A percentile compares a stretch with the other conserved stretches of the same genome.
Conservation (phyloP, 1,140 invertebrate species). For the Zaprionus capensis region DNA sequence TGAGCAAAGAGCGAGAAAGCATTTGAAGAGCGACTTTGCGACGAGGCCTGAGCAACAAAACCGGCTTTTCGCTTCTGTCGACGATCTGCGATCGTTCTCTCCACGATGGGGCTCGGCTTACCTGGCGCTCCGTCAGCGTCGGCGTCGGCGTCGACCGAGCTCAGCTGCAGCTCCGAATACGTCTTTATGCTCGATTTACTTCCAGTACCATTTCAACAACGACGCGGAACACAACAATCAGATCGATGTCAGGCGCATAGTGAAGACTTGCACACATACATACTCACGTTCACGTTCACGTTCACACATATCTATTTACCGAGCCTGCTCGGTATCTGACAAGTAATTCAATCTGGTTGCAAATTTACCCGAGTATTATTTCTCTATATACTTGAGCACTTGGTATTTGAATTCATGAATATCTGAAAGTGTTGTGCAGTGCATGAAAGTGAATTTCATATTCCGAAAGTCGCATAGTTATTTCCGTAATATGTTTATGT, state of each 20-base stretch:
- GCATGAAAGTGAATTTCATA: conserved; percentile 23
- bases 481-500: conserved; percentile 3
- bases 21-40: not conserved
- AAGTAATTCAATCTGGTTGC: conserved; percentile 32
- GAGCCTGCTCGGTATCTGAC: conserved; percentile 29
- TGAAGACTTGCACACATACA: not conserved
- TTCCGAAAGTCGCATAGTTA: conserved; percentile 13
- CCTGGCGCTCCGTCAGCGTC: conserved; percentile 43
- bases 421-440: conserved; percentile 13
- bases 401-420: conserved; percentile 23
- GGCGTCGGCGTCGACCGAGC: conserved; percentile 7
- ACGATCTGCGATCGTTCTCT: conserved; percentile 44
- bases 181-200: conserved; percentile 79
- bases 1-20: not conserved
- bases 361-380: conserved; percentile 28
- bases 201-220: conserved; percentile 74
- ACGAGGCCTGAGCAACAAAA: conserved; percentile 25
- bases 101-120: conserved; percentile 52
- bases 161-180: conserved; percentile 34
- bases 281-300: not conserved
- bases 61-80: conserved; percentile 57
- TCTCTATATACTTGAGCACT: conserved; percentile 18
- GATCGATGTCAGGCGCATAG: conserved; percentile 26
- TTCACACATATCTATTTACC: not conserved
- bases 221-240: conserved; percentile 61